Evolutionary conservation across 2,113 vertebrate genomes (phyloP), one percentile per base, ranked within the genome.

Genomic region (Otus sunia): DNA sequence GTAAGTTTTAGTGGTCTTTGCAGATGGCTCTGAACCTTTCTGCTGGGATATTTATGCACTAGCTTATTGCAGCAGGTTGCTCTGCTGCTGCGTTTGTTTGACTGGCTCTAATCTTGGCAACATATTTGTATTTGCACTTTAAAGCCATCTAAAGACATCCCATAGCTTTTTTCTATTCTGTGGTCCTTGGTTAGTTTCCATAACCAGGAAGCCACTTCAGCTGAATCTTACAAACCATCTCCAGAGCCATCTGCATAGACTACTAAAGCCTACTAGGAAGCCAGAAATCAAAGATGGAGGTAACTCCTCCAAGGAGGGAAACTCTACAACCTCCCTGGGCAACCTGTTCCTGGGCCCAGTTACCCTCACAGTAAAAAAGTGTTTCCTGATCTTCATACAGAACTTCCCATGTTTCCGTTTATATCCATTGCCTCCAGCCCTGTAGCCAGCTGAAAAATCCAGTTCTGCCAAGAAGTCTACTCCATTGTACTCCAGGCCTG

Each of bases 1-100:
- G 52, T 66, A 93, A 88, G 45, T 75, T 94, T 95, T 83, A 94
- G 71, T 74, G 78, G 80, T 55, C 59, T 92, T 88, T 86, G 66
- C 92, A 96, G 90, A 95, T 91, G 94, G 79, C 69, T 88, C 56
- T 49, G 89, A 90, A 81, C 75, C n/a, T 72, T 74, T 90, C 82
- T 87, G 69, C 58, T 60, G 47, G 32, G 63, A 49, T 92, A 92
- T 93, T 95, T 92, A 93, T 26, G 49, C 47, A 58, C 52, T 36
- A 83, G 26, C 29, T 92, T 88, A 81, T 59, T 69, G 67, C 23
- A 92, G 76, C 76, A 86, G 71, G 91, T 77, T 84, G 47, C 62
- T 88, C 32, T 56, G 68, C 45, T 83, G 71, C 63, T 82, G 58
- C 58, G 20, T 36, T 87, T 86, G 63, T 78, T 84, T 87, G 25